phyloP scores from a whole-genome alignment of 2,113 vertebrate genomes.

The Montifringilla adamsi region DNA sequence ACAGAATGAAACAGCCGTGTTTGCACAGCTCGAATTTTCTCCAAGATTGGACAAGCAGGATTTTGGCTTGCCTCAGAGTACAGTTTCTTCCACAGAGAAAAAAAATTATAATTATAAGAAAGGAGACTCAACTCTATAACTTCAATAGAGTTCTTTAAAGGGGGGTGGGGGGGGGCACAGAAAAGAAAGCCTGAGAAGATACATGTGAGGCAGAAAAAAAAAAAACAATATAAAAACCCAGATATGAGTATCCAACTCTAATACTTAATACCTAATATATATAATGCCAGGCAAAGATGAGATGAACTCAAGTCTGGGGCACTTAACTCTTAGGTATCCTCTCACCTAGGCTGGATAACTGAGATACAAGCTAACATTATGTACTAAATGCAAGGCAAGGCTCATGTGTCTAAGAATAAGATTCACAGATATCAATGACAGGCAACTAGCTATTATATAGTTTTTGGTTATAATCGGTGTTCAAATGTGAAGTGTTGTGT shows the following conservation, averaged over 20 bases:
- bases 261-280: not conserved
- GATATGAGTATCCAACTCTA: not conserved
- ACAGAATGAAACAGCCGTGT: not conserved
- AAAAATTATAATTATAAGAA: not conserved
- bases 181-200: not conserved
- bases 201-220: not conserved
- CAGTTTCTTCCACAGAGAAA: not conserved
- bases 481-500: not conserved
- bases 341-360: not conserved
- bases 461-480: not conserved
- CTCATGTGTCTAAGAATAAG: not conserved
- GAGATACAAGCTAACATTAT: not conserved
- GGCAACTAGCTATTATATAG: not conserved
- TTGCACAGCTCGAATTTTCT: not conserved
- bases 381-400: not conserved
- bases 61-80: not conserved
- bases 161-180: rapidly evolving
- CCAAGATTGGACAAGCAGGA: not conserved
- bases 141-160: not conserved
- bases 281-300: not conserved
- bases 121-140: not conserved
- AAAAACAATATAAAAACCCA: not conserved
- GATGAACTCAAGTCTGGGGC: not conserved
- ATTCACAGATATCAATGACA: not conserved
- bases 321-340: not conserved